Base-by-base conservation (phyloP, 2,113 vertebrate species). In the Brachirus orientalis region DNA sequence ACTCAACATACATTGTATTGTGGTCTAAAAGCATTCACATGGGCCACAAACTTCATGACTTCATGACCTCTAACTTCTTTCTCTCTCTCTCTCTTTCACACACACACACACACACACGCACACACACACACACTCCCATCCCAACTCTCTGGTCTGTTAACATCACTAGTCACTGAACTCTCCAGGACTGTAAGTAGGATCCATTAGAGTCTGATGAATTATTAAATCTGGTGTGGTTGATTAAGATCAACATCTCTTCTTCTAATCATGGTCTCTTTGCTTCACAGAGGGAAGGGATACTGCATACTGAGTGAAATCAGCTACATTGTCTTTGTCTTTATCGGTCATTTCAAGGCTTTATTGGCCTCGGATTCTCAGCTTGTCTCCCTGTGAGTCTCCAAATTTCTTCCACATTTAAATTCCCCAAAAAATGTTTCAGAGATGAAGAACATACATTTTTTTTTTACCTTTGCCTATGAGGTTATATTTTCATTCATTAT, bases 181-280 rank as follows among this genome's bases (percentile, higher is more conserved):
- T 79, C 71, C 75, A 84, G 78, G 82, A 83, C 72, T 81, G 81
- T 81, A 84, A 83, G 79, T 82, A 77, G 80, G 82, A 82, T 84
- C 86, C 86, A 86, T 88, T 84, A 86, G 69, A 68, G 45, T 38
- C 36, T 67, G 50, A 79, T 89, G 69, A 91, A 91, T 90, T 85
- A 88, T 88, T 85, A 71, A 91, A 71, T 44, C 33, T 57, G 19
- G 22, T 82, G 72, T 79, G 77, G 61, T 71, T 72, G 71, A 86
- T 83, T 77, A 82, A 85, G 78, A 86, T 69, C 67, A 53, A 44
- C 60, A 58, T 66, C 73, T 81, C 67, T 72, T 56, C 68, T 55
- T 58, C 63, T 75, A 68, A 19, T 61, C 58, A 36, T 61, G 69
- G 63, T 79, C 72, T 69, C 53, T 62, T 69, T 54, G 36, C 68